These are phyloP conservation scores for Metacarcinus magister DNA, from an alignment of 2,888 invertebrate species.

Conservation along the genomic window DNA sequence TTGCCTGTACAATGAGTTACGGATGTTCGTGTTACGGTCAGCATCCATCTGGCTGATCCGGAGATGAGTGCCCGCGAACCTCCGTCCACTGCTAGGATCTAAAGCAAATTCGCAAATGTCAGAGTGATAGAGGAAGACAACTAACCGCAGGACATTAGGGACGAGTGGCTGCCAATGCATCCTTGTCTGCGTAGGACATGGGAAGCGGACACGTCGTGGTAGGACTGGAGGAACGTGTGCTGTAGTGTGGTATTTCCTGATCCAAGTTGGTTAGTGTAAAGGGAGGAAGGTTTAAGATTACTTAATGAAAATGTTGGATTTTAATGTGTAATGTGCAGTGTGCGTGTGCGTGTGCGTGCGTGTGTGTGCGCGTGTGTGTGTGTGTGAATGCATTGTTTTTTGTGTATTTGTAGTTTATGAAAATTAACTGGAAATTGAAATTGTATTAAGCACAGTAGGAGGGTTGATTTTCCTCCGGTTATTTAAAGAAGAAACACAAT, in stretches of 20 bases:
- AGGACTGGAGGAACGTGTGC: background rate
- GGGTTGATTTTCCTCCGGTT: too few species aligned
- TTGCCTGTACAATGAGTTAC: constrained; percentile 38
- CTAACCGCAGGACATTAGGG: background rate
- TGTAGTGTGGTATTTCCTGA: too few species aligned
- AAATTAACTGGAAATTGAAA: too few species aligned
- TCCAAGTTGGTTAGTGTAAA: too few species aligned
- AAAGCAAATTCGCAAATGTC: constrained; percentile 18
- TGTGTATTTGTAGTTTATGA: background rate
- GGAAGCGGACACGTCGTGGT: background rate
- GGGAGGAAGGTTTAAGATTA: too few species aligned
- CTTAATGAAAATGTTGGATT: too few species aligned
- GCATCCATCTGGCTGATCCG: constrained; percentile 35
- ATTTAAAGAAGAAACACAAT: background rate
- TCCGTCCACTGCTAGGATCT: background rate
- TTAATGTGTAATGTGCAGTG: too few species aligned
- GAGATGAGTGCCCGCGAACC: background rate
- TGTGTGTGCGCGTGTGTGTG: background rate
- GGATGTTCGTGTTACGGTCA: background rate
- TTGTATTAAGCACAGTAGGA: too few species aligned
- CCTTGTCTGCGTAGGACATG: background rate
- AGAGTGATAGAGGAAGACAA: background rate
- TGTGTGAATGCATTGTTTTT: background rate
- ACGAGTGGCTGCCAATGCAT: background rate
- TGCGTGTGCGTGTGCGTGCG: background rate